Conservation (phyloP, 2,888 invertebrate genomes). For the Omphaloscelis lunosa region DNA sequence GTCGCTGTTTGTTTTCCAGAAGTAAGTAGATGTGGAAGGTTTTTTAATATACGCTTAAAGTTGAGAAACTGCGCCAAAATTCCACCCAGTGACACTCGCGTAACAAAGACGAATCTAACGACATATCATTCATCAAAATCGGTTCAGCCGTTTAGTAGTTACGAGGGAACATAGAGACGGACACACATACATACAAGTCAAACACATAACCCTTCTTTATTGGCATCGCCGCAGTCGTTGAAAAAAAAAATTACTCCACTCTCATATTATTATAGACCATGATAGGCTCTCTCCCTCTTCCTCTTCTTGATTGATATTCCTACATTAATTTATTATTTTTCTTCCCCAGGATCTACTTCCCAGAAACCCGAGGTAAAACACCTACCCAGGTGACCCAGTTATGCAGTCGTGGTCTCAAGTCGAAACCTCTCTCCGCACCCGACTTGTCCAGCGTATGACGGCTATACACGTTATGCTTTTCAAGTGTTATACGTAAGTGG, state of each 20-base stretch:
- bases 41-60: neutral
- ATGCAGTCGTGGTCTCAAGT: conserved; percentile 92
- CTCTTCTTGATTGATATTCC: neutral
- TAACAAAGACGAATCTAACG: too few species aligned
- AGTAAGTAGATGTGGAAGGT: conserved; percentile 83
- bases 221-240: too few species aligned
- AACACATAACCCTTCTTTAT: too few species aligned
- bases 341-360: conserved; percentile 91
- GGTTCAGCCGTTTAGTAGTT: too few species aligned
- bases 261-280: too few species aligned
- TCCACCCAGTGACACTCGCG: too few species aligned
- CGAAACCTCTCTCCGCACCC: conserved; percentile 78
- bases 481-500: conserved; percentile 3
- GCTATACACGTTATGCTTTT: conserved; percentile 8
- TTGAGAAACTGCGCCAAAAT: neutral
- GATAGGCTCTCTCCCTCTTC: neutral
- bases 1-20: conserved; percentile 90
- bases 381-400: conserved; percentile 92
- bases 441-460: conserved; percentile 58
- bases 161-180: too few species aligned
- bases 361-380: conserved; percentile 94
- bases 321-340: neutral
- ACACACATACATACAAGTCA: too few species aligned
- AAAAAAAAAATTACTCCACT: too few species aligned
- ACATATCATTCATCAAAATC: too few species aligned